Evolutionary conservation across 2,888 invertebrate genomes (phyloP).

Genomic region (Halictus quadricinctus): DNA sequence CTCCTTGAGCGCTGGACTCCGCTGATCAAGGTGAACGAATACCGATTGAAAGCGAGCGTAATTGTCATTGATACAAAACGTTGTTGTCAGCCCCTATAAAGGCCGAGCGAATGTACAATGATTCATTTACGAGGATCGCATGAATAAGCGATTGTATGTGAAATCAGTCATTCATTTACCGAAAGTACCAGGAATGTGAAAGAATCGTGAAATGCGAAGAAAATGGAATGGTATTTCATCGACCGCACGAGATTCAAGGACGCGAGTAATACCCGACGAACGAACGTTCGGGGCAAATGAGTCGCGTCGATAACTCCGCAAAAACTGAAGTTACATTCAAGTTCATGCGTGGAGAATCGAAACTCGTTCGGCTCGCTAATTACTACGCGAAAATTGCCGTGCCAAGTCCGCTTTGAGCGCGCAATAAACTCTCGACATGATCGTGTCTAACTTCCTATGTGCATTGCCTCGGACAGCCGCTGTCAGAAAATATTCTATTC

Average conservation of each 20-base stretch:
- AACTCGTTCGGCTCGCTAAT: neutral
- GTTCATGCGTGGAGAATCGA: neutral
- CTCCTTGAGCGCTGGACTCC: slow-evolving; percentile 40
- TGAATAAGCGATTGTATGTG: slow-evolving; percentile 61
- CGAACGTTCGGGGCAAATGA: neutral
- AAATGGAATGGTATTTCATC: slow-evolving; percentile 38
- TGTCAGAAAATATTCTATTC: neutral
- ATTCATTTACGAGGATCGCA: slow-evolving; percentile 63
- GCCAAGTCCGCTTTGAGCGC: neutral
- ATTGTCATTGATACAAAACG: slow-evolving; percentile 62
- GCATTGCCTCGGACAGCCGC: neutral
- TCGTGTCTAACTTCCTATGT: neutral
- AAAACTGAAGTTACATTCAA: slow-evolving; percentile 14
- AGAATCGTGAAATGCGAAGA: slow-evolving; percentile 22
- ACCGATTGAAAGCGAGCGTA: slow-evolving; percentile 51
- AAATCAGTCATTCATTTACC: slow-evolving; percentile 49
- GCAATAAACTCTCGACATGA: neutral
- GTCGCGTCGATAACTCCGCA: slow-evolving; percentile 13
- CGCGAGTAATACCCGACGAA: neutral
- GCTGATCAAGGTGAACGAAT: slow-evolving; percentile 52
- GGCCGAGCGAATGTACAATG: slow-evolving; percentile 51
- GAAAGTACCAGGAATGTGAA: slow-evolving; percentile 40
- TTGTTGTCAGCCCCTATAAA: slow-evolving; percentile 34
- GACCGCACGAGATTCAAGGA: slow-evolving; percentile 17
- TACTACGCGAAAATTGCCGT: neutral